Evolutionary conservation across 2,113 vertebrate species (phyloP).

Genomic region (Dipodomys ordii): DNA sequence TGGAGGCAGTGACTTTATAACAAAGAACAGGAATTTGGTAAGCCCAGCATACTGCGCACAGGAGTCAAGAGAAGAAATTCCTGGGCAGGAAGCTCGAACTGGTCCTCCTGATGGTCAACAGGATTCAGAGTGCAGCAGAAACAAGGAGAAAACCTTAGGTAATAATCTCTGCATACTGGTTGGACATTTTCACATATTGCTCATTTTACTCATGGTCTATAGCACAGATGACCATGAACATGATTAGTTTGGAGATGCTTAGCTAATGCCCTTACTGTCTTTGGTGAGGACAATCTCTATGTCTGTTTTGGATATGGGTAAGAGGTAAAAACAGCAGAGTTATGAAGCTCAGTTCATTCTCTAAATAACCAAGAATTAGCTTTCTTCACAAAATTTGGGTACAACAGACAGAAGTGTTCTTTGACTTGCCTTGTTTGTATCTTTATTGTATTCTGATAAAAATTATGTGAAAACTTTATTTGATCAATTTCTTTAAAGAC

Average conservation of each 20-base stretch:
- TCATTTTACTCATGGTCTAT: neutral
- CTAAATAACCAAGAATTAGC: neutral
- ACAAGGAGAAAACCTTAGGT: conserved; percentile 94
- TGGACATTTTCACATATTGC: neutral
- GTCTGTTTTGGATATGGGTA: neutral
- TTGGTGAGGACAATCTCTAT: neutral
- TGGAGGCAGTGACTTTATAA: conserved; percentile 73
- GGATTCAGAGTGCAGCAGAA: conserved; percentile 89
- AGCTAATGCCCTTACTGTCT: neutral
- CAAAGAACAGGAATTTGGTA: conserved; percentile 84
- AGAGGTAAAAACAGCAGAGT: neutral
- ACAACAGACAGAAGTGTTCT: neutral
- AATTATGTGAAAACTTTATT: conserved; percentile 14
- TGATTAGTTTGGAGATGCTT: neutral
- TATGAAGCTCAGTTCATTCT: neutral
- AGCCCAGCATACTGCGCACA: conserved; percentile 84
- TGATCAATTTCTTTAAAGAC: conserved; percentile 36
- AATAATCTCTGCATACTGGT: conserved; percentile 43
- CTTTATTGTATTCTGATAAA: conserved; percentile 12
- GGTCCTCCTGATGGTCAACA: conserved; percentile 93
- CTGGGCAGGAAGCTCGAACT: conserved; percentile 91
- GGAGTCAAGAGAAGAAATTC: conserved; percentile 92
- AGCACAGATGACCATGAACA: neutral
- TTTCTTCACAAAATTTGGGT: conserved; percentile 14
- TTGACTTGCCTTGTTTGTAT: conserved; percentile 45